These are phyloP conservation scores for Leontopithecus rosalia DNA, from an alignment of 2,797 vertebrate genomes.

Conservation along the genomic window DNA sequence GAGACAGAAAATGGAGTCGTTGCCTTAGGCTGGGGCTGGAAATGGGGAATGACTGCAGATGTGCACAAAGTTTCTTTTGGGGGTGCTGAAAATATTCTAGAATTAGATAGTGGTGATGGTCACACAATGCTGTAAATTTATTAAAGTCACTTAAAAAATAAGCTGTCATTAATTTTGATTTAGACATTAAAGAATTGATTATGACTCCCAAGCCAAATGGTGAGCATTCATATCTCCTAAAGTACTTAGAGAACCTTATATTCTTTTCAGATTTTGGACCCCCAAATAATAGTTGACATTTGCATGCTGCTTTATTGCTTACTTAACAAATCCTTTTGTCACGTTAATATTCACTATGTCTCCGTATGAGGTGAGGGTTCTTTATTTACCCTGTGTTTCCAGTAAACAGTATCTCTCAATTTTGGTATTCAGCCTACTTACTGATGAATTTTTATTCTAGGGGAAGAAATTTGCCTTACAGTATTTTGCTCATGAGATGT, in stretches of 20 bases:
- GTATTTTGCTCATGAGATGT: not conserved
- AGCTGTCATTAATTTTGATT: not conserved
- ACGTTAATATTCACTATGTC: not conserved
- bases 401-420: not conserved
- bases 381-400: not conserved
- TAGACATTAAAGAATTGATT: not conserved
- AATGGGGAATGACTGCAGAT: rapidly evolving
- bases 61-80: not conserved
- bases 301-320: not conserved
- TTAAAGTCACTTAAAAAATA: not conserved
- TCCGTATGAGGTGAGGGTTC: not conserved
- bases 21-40: not conserved
- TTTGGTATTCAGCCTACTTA: conserved; percentile 46
- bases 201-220: not conserved
- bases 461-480: not conserved
- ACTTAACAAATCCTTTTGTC: not conserved
- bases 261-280: not conserved
- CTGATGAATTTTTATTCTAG: not conserved
- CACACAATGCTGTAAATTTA: rapidly evolving
- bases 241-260: not conserved
- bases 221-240: not conserved
- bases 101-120: not conserved
- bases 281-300: not conserved
- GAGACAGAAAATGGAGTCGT: rapidly evolving
- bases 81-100: not conserved